Evolutionary conservation across 2,888 invertebrate species (phyloP).

Genomic region (Operophtera brumata): DNA sequence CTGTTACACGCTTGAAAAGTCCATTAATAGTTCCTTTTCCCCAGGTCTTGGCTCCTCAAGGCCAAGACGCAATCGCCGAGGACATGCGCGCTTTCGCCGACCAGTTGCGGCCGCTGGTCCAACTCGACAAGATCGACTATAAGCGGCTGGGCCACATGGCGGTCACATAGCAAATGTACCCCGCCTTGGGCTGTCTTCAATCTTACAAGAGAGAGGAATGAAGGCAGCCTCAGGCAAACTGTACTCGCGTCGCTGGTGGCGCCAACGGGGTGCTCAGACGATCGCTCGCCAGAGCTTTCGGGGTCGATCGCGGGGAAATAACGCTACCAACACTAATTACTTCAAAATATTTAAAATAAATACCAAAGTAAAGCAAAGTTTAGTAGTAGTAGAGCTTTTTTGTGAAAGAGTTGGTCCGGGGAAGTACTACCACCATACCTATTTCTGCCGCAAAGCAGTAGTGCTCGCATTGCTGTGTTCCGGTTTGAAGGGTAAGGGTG

Average conservation of each 20-base stretch:
- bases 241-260: slow-evolving; percentile 1
- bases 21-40: slow-evolving; percentile 17
- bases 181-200: slow-evolving; percentile 41
- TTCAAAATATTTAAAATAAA: too few species aligned
- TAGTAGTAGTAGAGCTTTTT: too few species aligned
- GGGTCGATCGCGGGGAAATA: too few species aligned
- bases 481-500: too few species aligned
- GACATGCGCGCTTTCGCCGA: slow-evolving; percentile 98
- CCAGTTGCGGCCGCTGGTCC: slow-evolving; percentile 94
- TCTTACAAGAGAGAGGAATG: slow-evolving; percentile 32
- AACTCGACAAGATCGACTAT: slow-evolving; percentile 95
- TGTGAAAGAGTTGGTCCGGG: too few species aligned
- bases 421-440: too few species aligned
- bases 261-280: neutral
- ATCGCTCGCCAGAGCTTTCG: too few species aligned
- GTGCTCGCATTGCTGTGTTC: too few species aligned
- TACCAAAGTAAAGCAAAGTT: too few species aligned
- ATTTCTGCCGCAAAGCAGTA: too few species aligned
- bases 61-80: slow-evolving; percentile 96
- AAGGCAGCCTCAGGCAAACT: slow-evolving; percentile 30
- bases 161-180: slow-evolving; percentile 58
- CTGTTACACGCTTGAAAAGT: neutral
- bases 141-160: slow-evolving; percentile 83
- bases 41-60: slow-evolving; percentile 90
- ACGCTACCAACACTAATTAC: too few species aligned